Base-by-base conservation (phyloP, 1,140 invertebrate genomes). In the Brachionus calyciflorus region DNA sequence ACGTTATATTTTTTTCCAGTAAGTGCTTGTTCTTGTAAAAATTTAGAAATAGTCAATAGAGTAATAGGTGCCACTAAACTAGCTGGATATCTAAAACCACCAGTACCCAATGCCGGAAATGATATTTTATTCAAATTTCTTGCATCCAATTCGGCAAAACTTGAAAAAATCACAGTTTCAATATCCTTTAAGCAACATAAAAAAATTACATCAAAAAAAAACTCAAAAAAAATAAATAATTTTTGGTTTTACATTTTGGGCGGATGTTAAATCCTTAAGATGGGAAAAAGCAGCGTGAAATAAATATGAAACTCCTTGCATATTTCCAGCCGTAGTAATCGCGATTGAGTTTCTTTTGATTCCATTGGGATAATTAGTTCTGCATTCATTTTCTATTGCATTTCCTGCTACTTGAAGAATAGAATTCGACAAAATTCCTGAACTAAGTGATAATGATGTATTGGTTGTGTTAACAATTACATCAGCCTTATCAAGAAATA, bases 361-460 rank as follows among this genome's bases (percentile, higher is more conserved):
- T n/a, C 60, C 60, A 44, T 65, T 65, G 14, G 60, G 60, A 44
- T 65, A 65, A 10, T 44, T 44, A 44, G 19, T 44, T 65, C 14
- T 41, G 4, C 9, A 37, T 24, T 65, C 60, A 46, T 28, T 10
- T 24, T 24, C 14, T 0, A 65, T 41, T 65, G 33, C 24, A 46
- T 46, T 26, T 12, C 60, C 60, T 12, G 60, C 60, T 24, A 19
- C 33, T 65, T 65, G 19, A 44, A 44, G 14, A 12, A 65, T 37
- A 12, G 41, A 24, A 24, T 44, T 65, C 24, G 37, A 41, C 12
- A 65, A 41, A 1, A 65, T 10, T 7, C 57, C 57, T 40, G 60
- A 65, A 37, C 40, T 17, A 0, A 65, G 30, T 14, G 24, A 44
- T 21, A 65, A 26, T 24, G 37, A 44, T 12, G 9, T 44, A 7